These are phyloP conservation scores for Loriculus beryllinus DNA, from an alignment of 2,797 vertebrate species.

Conservation along the genomic window DNA sequence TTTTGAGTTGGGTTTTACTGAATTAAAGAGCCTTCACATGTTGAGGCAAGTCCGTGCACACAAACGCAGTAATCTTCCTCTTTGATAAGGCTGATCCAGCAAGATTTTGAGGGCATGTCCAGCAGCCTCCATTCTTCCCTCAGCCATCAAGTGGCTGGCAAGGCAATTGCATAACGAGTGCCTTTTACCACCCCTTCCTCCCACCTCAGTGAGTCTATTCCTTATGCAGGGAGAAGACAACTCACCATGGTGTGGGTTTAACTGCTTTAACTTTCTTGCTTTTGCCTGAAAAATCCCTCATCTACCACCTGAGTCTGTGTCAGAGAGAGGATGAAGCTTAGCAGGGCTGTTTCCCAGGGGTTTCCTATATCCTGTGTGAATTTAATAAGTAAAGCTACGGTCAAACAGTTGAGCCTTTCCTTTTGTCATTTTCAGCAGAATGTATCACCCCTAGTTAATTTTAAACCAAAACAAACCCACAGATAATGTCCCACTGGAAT, in stretches of 20 bases:
- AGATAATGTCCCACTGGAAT: not conserved
- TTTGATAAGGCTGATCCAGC: not conserved
- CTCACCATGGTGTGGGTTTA: not conserved
- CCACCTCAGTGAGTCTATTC: not conserved
- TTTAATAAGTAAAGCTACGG: not conserved
- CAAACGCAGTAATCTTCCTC: not conserved
- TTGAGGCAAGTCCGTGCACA: not conserved
- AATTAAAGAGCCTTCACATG: not conserved
- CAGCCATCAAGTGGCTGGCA: not conserved
- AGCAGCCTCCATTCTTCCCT: not conserved
- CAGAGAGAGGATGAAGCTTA: not conserved
- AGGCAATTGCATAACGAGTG: too few relatives aligned
- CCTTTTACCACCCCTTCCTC: not conserved
- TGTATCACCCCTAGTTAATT: not conserved
- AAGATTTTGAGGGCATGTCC: not conserved
- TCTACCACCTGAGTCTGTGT: not conserved
- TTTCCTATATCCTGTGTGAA: not conserved
- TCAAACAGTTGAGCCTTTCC: not conserved
- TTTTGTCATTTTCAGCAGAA: not conserved
- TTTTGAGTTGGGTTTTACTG: not conserved
- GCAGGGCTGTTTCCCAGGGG: not conserved
- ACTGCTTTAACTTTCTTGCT: not conserved
- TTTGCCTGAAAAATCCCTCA: not conserved
- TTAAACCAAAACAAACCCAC: not conserved
- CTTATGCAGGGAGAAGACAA: fast-evolving